Evolutionary conservation across 2,797 vertebrate genomes (phyloP), one percentile per base, ranked within the genome.

Genomic region (Pseudomugil tenellus): DNA sequence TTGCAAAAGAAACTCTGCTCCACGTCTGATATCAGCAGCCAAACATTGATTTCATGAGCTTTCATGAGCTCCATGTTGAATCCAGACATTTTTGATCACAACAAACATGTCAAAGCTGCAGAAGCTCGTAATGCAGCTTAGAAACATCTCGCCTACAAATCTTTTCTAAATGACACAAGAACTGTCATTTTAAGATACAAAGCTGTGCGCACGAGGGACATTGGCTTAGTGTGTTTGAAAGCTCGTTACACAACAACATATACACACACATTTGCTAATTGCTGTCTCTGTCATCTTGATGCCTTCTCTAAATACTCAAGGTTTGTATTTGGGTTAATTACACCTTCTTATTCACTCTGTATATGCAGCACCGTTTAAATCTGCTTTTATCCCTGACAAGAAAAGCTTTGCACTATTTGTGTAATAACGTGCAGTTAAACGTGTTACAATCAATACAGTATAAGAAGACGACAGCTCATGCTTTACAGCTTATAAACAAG

Each of bases 241-340:
- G 74, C 67, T 75, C 54, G 37, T 80, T 46, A 46, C 54, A 71
- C 76, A 70, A 70, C 62, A 17, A 70, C 12, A 70, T 54, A 54
- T 28, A 21, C n/a, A 59, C 60, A 17, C 48, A 35, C 57, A 46
- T 4, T 8, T 70, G 51, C 69, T 86, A 75, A 87, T 87, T 89
- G 77, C 79, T 72, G 55, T 77, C 68, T 86, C 73, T 82, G 73
- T 80, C 75, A 74, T 73, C 49, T 69, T n/a, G 29, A 51, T 49
- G 51, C 55, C 41, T 72, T 77, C 61, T 54, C 77, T 77, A 82
- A 86, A 84, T 80, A 81, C 72, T 77, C 67, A 58, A 77, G 68
- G 83, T 85, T 83, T 84, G 67, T 43, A 71, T 90, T 64, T 85
- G 64, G 80, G 84, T 85, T 88, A 87, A 89, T 87, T 86, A 74